Conservation (phyloP, 2,888 invertebrate genomes). For the Nasonovia ribisnigri region DNA sequence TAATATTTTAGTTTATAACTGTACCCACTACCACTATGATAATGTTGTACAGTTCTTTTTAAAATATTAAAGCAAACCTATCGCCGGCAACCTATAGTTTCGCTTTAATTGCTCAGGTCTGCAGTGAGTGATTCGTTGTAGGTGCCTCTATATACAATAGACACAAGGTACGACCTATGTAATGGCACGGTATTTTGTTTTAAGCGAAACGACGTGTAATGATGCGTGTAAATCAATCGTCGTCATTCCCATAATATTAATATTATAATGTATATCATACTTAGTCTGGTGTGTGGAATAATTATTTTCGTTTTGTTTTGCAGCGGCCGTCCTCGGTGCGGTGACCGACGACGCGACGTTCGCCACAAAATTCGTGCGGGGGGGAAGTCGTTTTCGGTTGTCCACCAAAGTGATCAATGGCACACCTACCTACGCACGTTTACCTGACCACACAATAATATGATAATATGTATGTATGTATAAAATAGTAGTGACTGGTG, state of each 20-base stretch:
- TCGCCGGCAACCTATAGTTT: neutral
- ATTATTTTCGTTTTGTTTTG: slow-evolving; percentile 3
- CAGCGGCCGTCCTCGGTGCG: neutral
- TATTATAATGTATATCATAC: neutral
- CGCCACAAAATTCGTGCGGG: neutral
- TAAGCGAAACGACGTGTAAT: neutral
- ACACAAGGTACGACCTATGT: neutral
- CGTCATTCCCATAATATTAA: neutral
- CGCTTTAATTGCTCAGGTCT: neutral
- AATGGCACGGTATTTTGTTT: neutral
- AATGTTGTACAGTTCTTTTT: neutral
- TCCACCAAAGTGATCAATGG: slow-evolving; percentile 49
- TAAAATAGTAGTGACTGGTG: neutral
- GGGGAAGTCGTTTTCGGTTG: slow-evolving; percentile 50
- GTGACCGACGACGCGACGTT: neutral
- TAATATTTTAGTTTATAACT: neutral
- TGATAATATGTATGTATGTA: neutral
- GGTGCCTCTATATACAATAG: neutral
- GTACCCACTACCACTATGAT: neutral
- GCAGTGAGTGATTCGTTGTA: neutral
- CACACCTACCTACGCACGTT: slow-evolving; percentile 47
- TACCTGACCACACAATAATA: slow-evolving; percentile 18
- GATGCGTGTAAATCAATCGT: slow-evolving; percentile 13
- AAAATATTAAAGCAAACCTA: neutral
- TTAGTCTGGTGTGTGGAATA: neutral